Evolutionary conservation across 2,888 invertebrate genomes (phyloP), one percentile per base, ranked within the genome.

Genomic region (Conops quadrifasciatus): DNA sequence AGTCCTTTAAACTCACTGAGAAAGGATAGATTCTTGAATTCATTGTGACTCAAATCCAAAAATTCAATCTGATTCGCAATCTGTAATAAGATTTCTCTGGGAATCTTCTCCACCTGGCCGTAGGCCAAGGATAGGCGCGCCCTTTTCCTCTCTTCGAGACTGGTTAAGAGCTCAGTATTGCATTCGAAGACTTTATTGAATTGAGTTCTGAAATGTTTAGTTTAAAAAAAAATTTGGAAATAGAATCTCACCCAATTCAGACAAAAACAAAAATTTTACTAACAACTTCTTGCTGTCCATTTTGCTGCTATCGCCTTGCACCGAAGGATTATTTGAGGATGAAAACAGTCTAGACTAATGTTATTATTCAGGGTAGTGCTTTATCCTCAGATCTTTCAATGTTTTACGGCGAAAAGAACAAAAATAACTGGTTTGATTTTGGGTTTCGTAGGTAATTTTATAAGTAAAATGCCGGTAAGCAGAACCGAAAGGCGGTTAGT

Each of bases 11-110:
- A 93, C 78, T 90, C 88, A 1, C 88, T 87, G 51, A 94, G 83
- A 75, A 91, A 92, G 75, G 91, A 89, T 72, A 94, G 86, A 83
- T 92, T 91, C 70, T 92, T 94, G 72, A 92, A 89, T 81, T 89
- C 88, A 79, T 92, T 92, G 78, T 91, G 88, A 78, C 91, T 91
- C 67, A 92, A 88, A 81, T 92, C 92, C 77, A 92, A 83, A 75
- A 90, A 90, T 79, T 86, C 87, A 49, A 91, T 87, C 73, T 88
- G 85, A 26, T 87, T 85, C 0, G 89, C 87, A 76, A 91, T 88
- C 77, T 88, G 88, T 49, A 89, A 87, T 1, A 90, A 85, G 51
- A 92, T 86, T 7, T 89, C 87, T 76, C 87, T 87, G 0, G 92
- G 92, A 77, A 92, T 86, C 56, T 88, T 87, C 72, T 88, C 88